phyloP scores from a whole-genome alignment of 1,140 invertebrate genomes.

The Drosophila guanche region DNA sequence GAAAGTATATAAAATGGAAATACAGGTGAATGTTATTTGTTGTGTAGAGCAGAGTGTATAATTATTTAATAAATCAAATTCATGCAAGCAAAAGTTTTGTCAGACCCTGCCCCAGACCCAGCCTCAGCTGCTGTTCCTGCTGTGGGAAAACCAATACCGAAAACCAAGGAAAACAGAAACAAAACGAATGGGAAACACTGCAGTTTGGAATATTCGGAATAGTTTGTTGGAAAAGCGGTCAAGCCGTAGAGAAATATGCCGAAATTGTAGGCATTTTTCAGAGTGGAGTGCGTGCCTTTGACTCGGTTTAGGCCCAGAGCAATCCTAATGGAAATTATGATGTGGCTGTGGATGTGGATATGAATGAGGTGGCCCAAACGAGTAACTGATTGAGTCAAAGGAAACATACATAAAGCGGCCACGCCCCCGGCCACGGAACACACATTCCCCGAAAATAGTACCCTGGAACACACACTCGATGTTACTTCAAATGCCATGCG shows the following conservation, averaged over 20 bases:
- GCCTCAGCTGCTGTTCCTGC: too few species aligned
- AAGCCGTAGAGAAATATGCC: slow-evolving; percentile 2
- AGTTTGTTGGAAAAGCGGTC: slow-evolving; percentile 45
- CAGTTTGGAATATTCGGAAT: slow-evolving; percentile 38
- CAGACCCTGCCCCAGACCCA: background rate
- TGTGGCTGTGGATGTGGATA: slow-evolving; percentile 7
- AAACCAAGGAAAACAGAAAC: slow-evolving; percentile 14
- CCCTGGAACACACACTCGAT: background rate
- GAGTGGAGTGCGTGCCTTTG: slow-evolving; percentile 19
- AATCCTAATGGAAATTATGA: slow-evolving; percentile 48
- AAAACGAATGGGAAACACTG: slow-evolving; percentile 19
- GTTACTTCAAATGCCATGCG: slow-evolving; percentile 11
- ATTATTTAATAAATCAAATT: slow-evolving; percentile 54
- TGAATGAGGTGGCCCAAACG: slow-evolving; percentile 10
- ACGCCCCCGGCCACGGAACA: slow-evolving; percentile 19
- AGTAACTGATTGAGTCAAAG: slow-evolving; percentile 51
- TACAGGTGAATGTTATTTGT: slow-evolving; percentile 35
- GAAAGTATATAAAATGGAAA: slow-evolving; percentile 47
- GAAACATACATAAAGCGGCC: slow-evolving; percentile 22
- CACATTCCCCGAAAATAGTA: background rate
- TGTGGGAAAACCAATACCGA: slow-evolving; percentile 1
- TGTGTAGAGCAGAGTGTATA: slow-evolving; percentile 25
- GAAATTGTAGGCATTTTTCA: slow-evolving; percentile 17
- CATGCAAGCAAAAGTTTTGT: slow-evolving; percentile 39
- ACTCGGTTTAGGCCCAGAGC: slow-evolving; percentile 23